Evolutionary conservation across 2,888 invertebrate species (phyloP), one percentile per base, ranked within the genome.

Genomic region (Coenonympha arcania): DNA sequence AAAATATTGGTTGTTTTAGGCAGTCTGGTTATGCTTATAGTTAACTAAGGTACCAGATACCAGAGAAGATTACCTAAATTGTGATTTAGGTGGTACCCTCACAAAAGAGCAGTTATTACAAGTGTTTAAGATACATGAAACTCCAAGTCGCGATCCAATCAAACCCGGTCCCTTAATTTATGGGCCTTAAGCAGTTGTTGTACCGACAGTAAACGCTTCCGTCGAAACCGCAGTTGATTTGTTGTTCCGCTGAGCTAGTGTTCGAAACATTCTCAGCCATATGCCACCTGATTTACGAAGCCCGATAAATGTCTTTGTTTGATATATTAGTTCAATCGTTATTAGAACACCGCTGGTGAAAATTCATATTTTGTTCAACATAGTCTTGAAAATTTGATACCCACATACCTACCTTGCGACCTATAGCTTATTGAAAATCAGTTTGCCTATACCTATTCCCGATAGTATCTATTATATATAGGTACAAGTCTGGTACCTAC

Each of bases 201-300:
- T 64, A 60, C 60, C 64, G 66, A 65, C 69, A 64, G 68, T 67
- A 65, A 82, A 76, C 68, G 76, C 73, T 81, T 83, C 82, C 81
- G 79, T 69, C 69, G 63, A 75, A 79, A 81, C 81, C 82, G 62
- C 82, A 79, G 68, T 76, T 82, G 83, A 85, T 84, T 83, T 83
- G 81, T 82, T 62, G 77, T 80, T 79, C 79, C 79, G 77, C 74
- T 57, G 76, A 81, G 74, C 79, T 79, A 81, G 71, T 73, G 73
- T 75, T 77, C 67, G 66, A 65, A 76, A 73, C 78, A 73, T 73
- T 78, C 62, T 66, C 65, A 68, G 65, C 77, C 82, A 84, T 80
- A 75, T 83, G 83, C 73, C 68, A 58, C 60, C 54, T 59, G 56
- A 59, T 64, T 62, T 60, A 64, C 55, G 57, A 56, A 52, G 41